Base-by-base conservation (phyloP, 2,888 invertebrate genomes). In the Sphecodes monilicornis region DNA sequence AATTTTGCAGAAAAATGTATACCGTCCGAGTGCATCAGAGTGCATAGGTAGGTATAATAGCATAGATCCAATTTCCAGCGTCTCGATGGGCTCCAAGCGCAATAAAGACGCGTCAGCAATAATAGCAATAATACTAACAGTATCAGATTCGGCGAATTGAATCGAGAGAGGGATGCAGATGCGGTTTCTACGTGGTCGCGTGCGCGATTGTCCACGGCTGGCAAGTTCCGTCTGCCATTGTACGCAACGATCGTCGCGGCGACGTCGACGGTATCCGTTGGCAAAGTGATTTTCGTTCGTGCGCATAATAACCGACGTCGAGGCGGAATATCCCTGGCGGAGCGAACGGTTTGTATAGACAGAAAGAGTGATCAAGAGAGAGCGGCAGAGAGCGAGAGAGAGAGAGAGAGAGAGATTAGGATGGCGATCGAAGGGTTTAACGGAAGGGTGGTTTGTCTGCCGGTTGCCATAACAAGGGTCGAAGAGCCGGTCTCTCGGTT, bases 201-300 rank as follows among this genome's bases (percentile, higher is more conserved):
- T 60, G 60, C 29, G 29, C 60, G 29, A 60, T 60, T 60, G 60
- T 60, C 60, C 54, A 54, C 54, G 54, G 54, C 54, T n/a, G 54
- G 54, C 54, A 54, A 54, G 54, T 54, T 54, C 11, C 54, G 54
- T 60, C 18, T 5, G 16, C 29, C 60, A 16, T 16, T 29, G n/a
- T 54, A 70, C 76, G 76, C 69, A 74, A 76, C 76, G 76, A 69
- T 70, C 29, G 60, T 72, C 69, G 72, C 60, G 29, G 5, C 60
- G 54, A 2, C 60, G 60, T 29, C 60, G 60, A 60, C 60, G 60
- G 8, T 64, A 57, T 73, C 85, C 80, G 79, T 83, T 77, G 73
- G 74, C 78, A 85, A 77, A 85, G 80, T 82, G 88, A 86, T 76
- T 88, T 91, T 86, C 86, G 86, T 91, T 86, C 87, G 87, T 87